Base-by-base conservation (phyloP, 2,113 vertebrate genomes). In the Phrynosoma platyrhinos region DNA sequence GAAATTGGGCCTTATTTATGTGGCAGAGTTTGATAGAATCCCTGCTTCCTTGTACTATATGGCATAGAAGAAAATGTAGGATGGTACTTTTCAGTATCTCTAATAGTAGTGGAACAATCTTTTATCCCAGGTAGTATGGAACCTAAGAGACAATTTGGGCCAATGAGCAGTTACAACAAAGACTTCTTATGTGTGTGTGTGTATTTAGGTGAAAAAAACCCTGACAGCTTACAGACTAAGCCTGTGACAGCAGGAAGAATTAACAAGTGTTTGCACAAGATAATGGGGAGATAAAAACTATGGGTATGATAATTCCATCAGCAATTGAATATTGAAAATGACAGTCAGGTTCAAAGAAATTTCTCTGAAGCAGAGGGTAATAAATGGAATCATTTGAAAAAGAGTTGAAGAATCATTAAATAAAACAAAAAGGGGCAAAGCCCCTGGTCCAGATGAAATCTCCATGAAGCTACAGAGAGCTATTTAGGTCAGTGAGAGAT, bases 401-500 rank as follows among this genome's bases (percentile, higher is more conserved):
- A 47, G 69, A n/a, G 2, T 1, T 3, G 42, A 88, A 87, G 53
- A 1, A 25, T 8, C 20, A 88, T 83, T 88, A 83, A 74, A 77
- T 83, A 83, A 83, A 68, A 47, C 20, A 66, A 76, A 88, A 77
- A 53, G 30, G 82, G 74, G 62, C 87, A 68, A 55, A n/a, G 62
- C 55, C 72, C 58, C 40, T 68, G 87, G 62, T 83, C 80, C 40
- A 52, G 40, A 76, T 76, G 80, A 82, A 83, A 83, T 77, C 40
- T 82, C 87, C 52, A 42, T 27, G 83, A 42, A 83, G 58, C 30
- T 36, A 32, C 55, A 47, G 32, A 47, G 68, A 74, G 71, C 30
- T 71, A 83, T 77, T 78, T 55, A 88, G 81, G 81, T 78, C 62
- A 88, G 81, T 36, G 23, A 77, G 72, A 77, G 72, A 69, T 88